These are phyloP conservation scores for Philopedon plagiatum DNA, from an alignment of 2,888 invertebrate genomes.

Conservation along the genomic window DNA sequence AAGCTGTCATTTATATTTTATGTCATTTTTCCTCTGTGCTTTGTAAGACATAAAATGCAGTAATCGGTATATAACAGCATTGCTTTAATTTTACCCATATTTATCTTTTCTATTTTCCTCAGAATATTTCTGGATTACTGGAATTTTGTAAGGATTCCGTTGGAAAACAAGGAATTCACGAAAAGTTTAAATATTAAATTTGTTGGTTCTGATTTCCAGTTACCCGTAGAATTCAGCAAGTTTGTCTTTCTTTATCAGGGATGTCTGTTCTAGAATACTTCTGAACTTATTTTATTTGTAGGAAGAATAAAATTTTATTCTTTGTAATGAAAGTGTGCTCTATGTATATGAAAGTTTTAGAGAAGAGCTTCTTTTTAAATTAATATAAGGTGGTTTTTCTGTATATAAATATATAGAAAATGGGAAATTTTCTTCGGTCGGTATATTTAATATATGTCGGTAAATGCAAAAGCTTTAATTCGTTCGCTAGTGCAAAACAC, in stretches of 20 bases:
- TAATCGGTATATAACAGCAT: neutral
- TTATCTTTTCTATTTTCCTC: constrained; percentile 13
- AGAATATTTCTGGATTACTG: neutral
- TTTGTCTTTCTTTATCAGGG: neutral
- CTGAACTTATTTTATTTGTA: constrained; percentile 2
- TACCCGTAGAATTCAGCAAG: constrained; percentile 12
- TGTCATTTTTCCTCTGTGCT: too few species aligned
- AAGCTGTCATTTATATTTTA: too few species aligned
- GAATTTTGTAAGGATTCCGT: neutral
- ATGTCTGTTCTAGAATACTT: neutral
- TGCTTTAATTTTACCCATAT: neutral
- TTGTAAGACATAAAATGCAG: too few species aligned
- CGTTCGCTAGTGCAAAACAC: too few species aligned
- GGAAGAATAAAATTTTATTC: neutral
- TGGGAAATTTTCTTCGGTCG: too few species aligned
- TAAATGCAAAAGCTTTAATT: too few species aligned
- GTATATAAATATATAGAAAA: too few species aligned
- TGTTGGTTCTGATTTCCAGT: constrained; percentile 20
- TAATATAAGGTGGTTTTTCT: too few species aligned
- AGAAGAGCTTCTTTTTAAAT: neutral
- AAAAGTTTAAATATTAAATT: constrained; percentile 30
- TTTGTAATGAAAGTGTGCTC: too few species aligned
- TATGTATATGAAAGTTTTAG: neutral
- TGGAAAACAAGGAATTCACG: neutral
- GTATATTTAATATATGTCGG: too few species aligned